These are phyloP conservation scores for Mirounga angustirostris DNA, from an alignment of 2,113 vertebrate genomes.

Conservation along the genomic window DNA sequence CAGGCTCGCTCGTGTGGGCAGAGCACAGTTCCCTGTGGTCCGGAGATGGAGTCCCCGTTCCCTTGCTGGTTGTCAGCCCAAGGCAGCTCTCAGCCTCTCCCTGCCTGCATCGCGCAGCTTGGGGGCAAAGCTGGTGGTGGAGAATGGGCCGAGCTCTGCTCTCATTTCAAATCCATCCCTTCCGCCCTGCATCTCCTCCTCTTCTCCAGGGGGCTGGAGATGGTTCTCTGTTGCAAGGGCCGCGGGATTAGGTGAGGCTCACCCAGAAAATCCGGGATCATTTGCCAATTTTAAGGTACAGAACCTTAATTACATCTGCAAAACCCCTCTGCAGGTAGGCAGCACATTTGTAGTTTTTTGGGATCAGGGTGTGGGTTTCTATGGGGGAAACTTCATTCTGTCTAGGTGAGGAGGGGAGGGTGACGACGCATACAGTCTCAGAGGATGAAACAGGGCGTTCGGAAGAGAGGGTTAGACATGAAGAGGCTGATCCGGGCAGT, in stretches of 20 bases:
- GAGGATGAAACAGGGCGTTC: neutral
- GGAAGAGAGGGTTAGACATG: neutral
- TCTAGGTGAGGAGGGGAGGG: neutral
- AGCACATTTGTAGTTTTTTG: neutral
- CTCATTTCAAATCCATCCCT: neutral
- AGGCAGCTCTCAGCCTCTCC: neutral
- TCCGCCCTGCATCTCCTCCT: neutral
- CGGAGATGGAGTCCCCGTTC: neutral
- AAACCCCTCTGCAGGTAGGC: neutral
- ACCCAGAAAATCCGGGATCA: neutral
- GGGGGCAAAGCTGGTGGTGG: neutral
- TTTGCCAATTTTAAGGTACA: neutral
- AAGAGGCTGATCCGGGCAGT: neutral
- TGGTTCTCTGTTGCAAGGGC: neutral
- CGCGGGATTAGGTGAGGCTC: neutral
- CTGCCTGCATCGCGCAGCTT: rapidly evolving
- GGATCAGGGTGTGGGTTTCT: neutral
- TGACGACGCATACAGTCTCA: neutral
- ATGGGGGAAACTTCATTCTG: neutral
- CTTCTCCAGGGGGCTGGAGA: neutral
- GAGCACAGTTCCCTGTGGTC: neutral
- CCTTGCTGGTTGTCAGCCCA: neutral
- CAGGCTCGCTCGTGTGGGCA: neutral
- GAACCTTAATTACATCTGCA: neutral
- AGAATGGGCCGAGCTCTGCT: rapidly evolving